Evolutionary conservation across 1,140 invertebrate species (phyloP).

Genomic region (Bacillus rossius): DNA sequence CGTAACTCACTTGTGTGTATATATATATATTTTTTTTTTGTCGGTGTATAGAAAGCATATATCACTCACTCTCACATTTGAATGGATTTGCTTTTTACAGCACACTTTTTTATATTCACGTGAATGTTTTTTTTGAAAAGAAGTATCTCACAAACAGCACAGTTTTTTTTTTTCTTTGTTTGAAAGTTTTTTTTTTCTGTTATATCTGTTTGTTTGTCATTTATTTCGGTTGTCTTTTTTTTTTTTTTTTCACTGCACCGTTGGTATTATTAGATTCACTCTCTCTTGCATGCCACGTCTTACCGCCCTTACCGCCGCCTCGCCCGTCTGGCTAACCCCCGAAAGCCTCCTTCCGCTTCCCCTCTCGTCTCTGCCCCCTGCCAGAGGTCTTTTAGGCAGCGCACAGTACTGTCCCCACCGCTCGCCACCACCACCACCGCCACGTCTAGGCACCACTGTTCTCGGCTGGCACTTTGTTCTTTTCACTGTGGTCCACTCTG

Average conservation of each 20-base stretch:
- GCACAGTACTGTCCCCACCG: slow-evolving; percentile 9
- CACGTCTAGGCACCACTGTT: too few relatives aligned
- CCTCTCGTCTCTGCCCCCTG: slow-evolving; percentile 23
- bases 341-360: slow-evolving; percentile 37
- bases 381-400: slow-evolving; percentile 28
- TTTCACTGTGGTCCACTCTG: slow-evolving; percentile 16
- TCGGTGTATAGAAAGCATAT: slow-evolving; percentile 13
- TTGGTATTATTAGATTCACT: slow-evolving; percentile 16
- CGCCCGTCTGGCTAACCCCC: not conserved
- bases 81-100: slow-evolving; percentile 16
- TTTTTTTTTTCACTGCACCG: slow-evolving; percentile 16
- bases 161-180: slow-evolving; percentile 12
- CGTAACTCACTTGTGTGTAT: not conserved
- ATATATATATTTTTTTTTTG: slow-evolving; percentile 8
- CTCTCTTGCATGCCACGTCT: slow-evolving; percentile 14
- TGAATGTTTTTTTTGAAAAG: slow-evolving; percentile 16
- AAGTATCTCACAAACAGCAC: slow-evolving; percentile 17
- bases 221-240: too few relatives aligned
- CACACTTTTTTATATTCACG: slow-evolving; percentile 13
- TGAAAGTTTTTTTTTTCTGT: slow-evolving; percentile 4
- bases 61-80: slow-evolving; percentile 20
- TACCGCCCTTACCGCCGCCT: slow-evolving; percentile 7
- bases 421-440: not conserved
- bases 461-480: slow-evolving; percentile 14
- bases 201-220: slow-evolving; percentile 8